Evolutionary conservation across 2,113 vertebrate genomes (phyloP).

Genomic region (Clupea harengus): DNA sequence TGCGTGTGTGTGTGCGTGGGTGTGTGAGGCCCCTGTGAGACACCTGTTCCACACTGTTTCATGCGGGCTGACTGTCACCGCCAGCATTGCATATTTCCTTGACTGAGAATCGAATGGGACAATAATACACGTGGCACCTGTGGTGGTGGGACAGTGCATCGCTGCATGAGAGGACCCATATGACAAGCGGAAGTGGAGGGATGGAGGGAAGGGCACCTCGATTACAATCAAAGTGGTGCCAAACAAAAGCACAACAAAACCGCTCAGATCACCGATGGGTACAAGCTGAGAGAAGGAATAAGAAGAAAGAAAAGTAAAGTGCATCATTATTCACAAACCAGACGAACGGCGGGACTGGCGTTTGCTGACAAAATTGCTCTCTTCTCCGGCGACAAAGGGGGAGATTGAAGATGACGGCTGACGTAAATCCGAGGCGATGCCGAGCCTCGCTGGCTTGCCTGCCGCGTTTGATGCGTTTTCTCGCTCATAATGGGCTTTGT

Average conservation of each 20-base stretch:
- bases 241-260: background rate
- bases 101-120: background rate
- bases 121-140: background rate
- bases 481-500: conserved; percentile 3
- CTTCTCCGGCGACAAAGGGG: background rate
- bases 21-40: background rate
- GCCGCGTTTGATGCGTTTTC: background rate
- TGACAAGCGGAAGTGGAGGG: background rate
- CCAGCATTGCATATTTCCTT: background rate
- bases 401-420: conserved; percentile 5
- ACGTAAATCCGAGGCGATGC: background rate
- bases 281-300: background rate
- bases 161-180: background rate
- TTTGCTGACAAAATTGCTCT: background rate
- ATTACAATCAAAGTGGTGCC: background rate
- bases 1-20: background rate
- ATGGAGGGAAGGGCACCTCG: background rate
- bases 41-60: background rate
- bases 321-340: background rate
- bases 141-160: background rate
- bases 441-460: background rate
- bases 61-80: background rate
- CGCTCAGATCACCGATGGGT: background rate
- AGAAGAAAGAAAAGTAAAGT: background rate
- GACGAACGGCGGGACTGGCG: background rate